Base-by-base conservation (phyloP, 2,113 vertebrate genomes). In the Mixornis gularis region DNA sequence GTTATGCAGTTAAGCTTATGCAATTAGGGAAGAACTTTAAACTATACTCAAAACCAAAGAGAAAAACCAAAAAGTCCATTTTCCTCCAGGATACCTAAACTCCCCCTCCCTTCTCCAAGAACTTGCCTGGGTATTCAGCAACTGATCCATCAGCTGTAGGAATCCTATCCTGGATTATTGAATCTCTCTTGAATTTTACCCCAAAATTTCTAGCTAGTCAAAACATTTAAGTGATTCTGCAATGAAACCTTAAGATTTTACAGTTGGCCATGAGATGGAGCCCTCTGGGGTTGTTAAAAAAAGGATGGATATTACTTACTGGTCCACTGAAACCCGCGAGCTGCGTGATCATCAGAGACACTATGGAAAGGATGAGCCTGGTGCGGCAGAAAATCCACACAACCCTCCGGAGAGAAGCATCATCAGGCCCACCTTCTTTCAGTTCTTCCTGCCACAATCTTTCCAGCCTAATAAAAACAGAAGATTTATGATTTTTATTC, bases 301-400 rank as follows among this genome's bases (percentile, higher is more conserved):
- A 98, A 97, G 97, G 97, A 98, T 97, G 96, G 97, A 94, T 95
- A 97, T 97, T 98, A 99, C 99, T 99, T 98, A 99, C 99, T 98
- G 99, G 99, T 95, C 98, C 99, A 96, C 98, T 98, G 97, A 99
- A 99, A 97, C 98, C 98, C 13, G 98, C 99, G 14, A 99, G 98
- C 96, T 99, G 98, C 3, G 98, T 99, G 97, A 99, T 97, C 97
- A 98, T 98, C 97, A 99, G 98, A 96, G 97, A 99, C 96, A 98
- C 96, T 95, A 99, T 98, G 97, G 98, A 99, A 80, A 99, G 97
- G 94, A 99, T 96, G 90, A 99, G 98, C 85, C 99, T 98, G 74
- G 98, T 98, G 79, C 98, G 98, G 88, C 98, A 99, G 97, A 99
- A 99, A 85, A 92, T 97, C 98, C 98, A 99, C 69, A 98, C 98